Evolutionary conservation across 2,888 invertebrate genomes (phyloP).

Genomic region (Nemapogon koenigi): DNA sequence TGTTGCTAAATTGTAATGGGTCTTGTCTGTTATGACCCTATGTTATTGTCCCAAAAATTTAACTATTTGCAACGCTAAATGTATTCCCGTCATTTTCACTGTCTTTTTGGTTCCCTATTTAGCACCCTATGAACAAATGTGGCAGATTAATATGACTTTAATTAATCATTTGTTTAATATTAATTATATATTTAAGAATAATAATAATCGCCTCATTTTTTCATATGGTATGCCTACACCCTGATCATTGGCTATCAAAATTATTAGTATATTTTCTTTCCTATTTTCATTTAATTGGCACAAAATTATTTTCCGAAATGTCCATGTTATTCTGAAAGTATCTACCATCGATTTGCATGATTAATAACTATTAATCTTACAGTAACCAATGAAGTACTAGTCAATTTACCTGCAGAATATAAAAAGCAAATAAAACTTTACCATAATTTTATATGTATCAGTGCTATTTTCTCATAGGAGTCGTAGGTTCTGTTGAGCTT

Average conservation of each 20-base stretch:
- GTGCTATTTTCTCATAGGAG: no score
- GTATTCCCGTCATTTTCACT: background rate
- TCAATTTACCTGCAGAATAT: background rate
- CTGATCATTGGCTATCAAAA: constrained; percentile 6
- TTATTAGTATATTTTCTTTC: constrained; percentile 4
- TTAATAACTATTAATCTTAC: no score
- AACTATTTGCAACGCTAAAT: no score
- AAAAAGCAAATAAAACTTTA: background rate
- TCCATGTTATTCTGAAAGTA: constrained; percentile 8
- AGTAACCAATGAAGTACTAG: background rate
- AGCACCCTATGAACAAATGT: constrained; percentile 22
- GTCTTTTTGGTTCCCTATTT: no score
- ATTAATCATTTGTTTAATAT: no score
- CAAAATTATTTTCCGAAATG: constrained; percentile 4
- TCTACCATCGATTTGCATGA: background rate
- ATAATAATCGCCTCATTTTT: constrained; percentile 3
- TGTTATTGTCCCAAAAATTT: no score
- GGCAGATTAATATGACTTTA: constrained; percentile 14
- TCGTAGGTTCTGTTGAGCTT: no score
- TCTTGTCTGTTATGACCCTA: no score
- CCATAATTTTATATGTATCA: constrained; percentile 12
- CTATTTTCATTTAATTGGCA: constrained; percentile 7
- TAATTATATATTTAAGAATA: no score
- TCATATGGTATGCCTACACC: background rate
- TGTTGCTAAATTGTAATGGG: no score